These are phyloP conservation scores for Cardiocondyla obscurior DNA, from an alignment of 1,140 invertebrate genomes.

Conservation along the genomic window DNA sequence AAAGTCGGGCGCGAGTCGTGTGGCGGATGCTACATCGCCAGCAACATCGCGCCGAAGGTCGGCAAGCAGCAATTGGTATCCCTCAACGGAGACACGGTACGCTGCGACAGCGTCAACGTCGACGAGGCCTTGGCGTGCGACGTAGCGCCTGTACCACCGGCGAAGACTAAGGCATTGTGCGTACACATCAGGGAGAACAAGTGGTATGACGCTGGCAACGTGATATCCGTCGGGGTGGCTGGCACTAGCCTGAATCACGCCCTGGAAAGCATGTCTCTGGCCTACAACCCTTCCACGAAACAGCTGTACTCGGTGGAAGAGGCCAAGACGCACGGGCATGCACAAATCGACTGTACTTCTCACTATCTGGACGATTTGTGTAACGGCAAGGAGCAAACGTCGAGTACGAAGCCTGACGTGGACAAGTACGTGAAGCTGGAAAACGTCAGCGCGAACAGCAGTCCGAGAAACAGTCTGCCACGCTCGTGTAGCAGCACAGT, in stretches of 20 bases:
- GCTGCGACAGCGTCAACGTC: conserved; percentile 78
- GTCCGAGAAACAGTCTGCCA: conserved; percentile 81
- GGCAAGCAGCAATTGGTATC: conserved; percentile 80
- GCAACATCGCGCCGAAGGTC: conserved; percentile 68
- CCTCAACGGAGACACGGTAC: conserved; percentile 78
- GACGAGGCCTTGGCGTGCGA: conserved; percentile 78
- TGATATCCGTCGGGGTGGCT: conserved; percentile 77
- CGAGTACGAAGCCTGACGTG: conserved; percentile 28
- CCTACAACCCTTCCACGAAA: conserved; percentile 84
- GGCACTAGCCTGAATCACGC: conserved; percentile 83
- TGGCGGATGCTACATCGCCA: conserved; percentile 66
- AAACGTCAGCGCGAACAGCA: conserved; percentile 76
- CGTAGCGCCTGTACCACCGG: conserved; percentile 68
- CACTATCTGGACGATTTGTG: conserved; percentile 60
- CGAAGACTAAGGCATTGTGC: conserved; percentile 76
- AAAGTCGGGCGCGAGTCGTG: conserved; percentile 67
- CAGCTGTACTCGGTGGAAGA: conserved; percentile 81
- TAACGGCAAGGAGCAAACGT: conserved; percentile 60
- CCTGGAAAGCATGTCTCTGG: conserved; percentile 84
- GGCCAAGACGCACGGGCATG: conserved; percentile 32
- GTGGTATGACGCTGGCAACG: conserved; percentile 80
- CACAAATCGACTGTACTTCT: conserved; percentile 56
- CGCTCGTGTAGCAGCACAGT: conserved; percentile 84
- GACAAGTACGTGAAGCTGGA: conserved; percentile 63
- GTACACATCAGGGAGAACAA: conserved; percentile 80